Conservation (phyloP, 2,797 vertebrate genomes). For the Intellagama lesueurii region DNA sequence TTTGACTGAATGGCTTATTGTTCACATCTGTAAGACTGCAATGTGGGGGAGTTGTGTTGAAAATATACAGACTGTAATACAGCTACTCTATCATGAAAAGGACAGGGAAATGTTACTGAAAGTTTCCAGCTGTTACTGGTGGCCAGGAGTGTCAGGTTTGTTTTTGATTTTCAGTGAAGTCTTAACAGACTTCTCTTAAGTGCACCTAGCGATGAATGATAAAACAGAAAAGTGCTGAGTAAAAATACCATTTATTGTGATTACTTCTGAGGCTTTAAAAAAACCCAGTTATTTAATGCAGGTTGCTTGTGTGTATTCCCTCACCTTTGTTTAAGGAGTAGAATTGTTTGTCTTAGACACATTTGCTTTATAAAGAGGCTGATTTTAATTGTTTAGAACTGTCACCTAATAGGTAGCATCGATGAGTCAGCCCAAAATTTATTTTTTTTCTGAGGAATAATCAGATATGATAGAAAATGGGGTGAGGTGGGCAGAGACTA, state of each 20-base stretch:
- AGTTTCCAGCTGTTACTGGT: neutral
- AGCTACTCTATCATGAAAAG: neutral
- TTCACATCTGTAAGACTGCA: neutral
- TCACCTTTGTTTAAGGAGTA: neutral
- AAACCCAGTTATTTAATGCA: neutral
- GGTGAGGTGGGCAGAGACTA: no score
- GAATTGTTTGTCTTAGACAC: neutral
- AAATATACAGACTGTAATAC: neutral
- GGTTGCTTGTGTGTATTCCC: neutral
- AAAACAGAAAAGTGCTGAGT: neutral
- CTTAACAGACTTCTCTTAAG: neutral
- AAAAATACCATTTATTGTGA: neutral
- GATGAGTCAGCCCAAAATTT: neutral
- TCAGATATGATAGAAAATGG: neutral
- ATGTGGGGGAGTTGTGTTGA: neutral
- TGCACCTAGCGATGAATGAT: neutral
- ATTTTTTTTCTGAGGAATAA: neutral
- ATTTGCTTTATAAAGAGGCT: neutral
- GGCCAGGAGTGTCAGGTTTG: neutral
- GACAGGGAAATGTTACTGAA: neutral
- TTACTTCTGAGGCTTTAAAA: neutral
- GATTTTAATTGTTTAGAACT: neutral
- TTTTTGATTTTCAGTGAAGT: neutral
- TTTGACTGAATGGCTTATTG: neutral
- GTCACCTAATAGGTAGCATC: neutral